Percentiles rank a stretch among this genome's conserved stretches.
These are phyloP conservation scores for Pristionchus fissidentatus DNA, from an alignment of 2,888 invertebrate species.

Conservation along the genomic window DNA sequence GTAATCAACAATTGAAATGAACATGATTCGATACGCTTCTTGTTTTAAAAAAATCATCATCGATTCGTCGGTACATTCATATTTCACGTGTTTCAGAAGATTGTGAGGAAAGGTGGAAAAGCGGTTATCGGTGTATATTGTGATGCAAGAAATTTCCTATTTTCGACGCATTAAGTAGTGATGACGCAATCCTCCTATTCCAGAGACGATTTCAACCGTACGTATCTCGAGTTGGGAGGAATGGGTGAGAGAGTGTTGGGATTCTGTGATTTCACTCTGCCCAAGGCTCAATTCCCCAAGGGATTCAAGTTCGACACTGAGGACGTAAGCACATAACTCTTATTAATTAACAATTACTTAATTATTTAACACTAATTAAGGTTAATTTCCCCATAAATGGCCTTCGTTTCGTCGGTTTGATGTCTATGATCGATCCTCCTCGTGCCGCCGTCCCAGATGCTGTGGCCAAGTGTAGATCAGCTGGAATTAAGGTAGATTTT, in stretches of 20 bases:
- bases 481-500: slow-evolving; percentile 74
- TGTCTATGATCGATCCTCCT: slow-evolving; percentile 77
- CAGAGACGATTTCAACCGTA: slow-evolving; percentile 45
- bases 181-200: too few species aligned
- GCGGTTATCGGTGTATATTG: too few species aligned
- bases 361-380: too few species aligned
- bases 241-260: slow-evolving; percentile 88
- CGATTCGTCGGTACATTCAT: too few species aligned
- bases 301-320: slow-evolving; percentile 87
- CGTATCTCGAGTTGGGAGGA: slow-evolving; percentile 85
- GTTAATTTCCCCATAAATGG: slow-evolving; percentile 78
- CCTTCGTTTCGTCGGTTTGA: slow-evolving; percentile 79
- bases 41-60: too few species aligned
- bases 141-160: background rate
- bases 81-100: too few species aligned
- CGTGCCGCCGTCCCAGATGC: slow-evolving; percentile 77
- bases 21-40: too few species aligned
- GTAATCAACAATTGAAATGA: too few species aligned
- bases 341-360: slow-evolving; percentile 81
- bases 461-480: slow-evolving; percentile 76
- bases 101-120: background rate
- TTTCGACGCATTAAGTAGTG: too few species aligned
- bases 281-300: slow-evolving; percentile 87
- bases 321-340: slow-evolving; percentile 80
- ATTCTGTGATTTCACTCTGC: slow-evolving; percentile 91